Evolutionary conservation across 2,888 invertebrate species (phyloP).

Genomic region (Amphipyra berbera): DNA sequence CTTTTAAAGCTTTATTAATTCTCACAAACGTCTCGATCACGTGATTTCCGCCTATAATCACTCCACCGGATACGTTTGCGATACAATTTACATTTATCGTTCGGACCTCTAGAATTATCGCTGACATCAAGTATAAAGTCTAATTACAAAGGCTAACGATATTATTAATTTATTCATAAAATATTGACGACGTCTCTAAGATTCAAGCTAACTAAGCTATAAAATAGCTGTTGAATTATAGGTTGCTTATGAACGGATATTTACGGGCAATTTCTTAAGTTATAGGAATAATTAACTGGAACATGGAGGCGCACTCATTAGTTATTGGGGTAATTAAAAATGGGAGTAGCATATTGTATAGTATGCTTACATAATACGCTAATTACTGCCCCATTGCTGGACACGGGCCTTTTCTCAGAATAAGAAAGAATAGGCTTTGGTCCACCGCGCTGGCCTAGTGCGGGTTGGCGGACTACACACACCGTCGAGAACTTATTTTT

Average conservation of each 20-base stretch:
- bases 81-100: conserved; percentile 44
- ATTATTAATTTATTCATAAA: conserved; percentile 52
- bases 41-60: conserved; percentile 38
- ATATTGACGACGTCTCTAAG: conserved; percentile 31
- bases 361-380: too few relatives aligned
- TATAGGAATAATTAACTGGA: neutral
- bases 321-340: too few relatives aligned
- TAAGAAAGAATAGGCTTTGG: too few relatives aligned
- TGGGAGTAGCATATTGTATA: too few relatives aligned
- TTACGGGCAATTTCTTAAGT: conserved; percentile 2
- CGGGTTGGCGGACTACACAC: too few relatives aligned
- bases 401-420: too few relatives aligned
- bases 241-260: conserved; percentile 1
- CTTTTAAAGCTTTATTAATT: conserved; percentile 10
- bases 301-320: neutral
- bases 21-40: conserved; percentile 31
- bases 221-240: conserved; percentile 16
- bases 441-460: too few relatives aligned
- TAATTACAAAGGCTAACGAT: conserved; percentile 48
- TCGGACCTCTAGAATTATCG: conserved; percentile 38
- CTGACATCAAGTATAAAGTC: conserved; percentile 38
- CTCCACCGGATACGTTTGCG: conserved; percentile 37
- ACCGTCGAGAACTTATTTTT: too few relatives aligned
- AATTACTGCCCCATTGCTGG: too few relatives aligned
- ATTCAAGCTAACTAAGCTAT: conserved; percentile 30